phyloP scores from a whole-genome alignment of 2,113 vertebrate species.

The Dromiciops gliroides region DNA sequence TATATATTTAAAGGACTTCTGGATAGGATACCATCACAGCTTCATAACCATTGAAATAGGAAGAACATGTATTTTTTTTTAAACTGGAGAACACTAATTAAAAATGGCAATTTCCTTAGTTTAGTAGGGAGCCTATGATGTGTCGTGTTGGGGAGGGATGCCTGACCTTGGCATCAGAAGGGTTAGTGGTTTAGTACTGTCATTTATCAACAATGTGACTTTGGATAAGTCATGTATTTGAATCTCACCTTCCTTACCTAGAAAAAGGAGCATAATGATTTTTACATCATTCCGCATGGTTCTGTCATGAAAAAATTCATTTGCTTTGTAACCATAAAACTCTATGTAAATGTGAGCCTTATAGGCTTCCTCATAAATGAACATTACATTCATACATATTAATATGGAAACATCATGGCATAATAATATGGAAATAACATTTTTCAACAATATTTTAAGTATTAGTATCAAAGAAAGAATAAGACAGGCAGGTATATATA shows the following conservation, averaged over 20 bases:
- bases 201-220: neutral
- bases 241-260: neutral
- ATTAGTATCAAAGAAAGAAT: neutral
- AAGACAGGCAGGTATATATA: neutral
- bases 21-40: neutral
- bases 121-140: neutral
- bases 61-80: neutral
- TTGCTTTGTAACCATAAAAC: neutral
- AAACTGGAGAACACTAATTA: neutral
- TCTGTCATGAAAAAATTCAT: neutral
- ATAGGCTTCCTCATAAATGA: neutral
- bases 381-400: neutral
- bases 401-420: neutral
- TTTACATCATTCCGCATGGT: neutral
- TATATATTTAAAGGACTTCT: conserved; percentile 31
- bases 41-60: neutral
- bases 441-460: neutral
- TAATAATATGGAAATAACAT: neutral
- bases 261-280: neutral
- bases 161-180: neutral
- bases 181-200: neutral
- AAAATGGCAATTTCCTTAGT: neutral
- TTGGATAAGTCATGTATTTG: neutral
- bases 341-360: neutral
- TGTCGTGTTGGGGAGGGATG: neutral